Percentiles rank a stretch among this genome's conserved stretches.
These are phyloP conservation scores for Ashinkailepas kermadecensis DNA, from an alignment of 2,888 invertebrate genomes.

Conservation along the genomic window DNA sequence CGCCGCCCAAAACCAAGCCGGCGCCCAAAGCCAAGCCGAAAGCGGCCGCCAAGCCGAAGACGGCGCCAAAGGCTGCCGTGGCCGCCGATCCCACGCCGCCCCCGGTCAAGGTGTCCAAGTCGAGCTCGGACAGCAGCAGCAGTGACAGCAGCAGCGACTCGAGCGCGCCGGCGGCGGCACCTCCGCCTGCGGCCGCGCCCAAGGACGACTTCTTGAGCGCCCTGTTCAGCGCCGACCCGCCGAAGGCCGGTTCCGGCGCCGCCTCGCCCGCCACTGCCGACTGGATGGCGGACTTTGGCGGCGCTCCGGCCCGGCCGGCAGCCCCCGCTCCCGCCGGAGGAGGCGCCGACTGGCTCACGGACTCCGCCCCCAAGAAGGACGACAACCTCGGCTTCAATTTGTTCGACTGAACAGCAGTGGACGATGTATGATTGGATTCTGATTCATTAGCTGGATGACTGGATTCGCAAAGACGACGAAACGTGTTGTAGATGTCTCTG, in stretches of 20 bases:
- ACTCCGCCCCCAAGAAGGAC: not conserved
- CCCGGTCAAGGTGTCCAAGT: not conserved
- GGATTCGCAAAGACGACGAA: too few relatives aligned
- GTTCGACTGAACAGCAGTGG: too few relatives aligned
- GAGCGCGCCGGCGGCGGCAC: not conserved
- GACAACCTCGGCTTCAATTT: too few relatives aligned
- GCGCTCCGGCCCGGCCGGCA: not conserved
- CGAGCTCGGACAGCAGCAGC: not conserved
- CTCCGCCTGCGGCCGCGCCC: not conserved
- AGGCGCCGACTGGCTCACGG: constrained; percentile 3
- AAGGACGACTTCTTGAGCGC: not conserved
- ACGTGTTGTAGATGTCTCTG: too few relatives aligned
- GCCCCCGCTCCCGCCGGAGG: not conserved
- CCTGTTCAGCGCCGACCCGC: constrained; percentile 1
- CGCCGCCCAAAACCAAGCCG: not conserved
- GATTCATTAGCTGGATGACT: too few relatives aligned
- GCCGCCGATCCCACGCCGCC: not conserved
- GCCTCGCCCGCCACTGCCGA: not conserved
- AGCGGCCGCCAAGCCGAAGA: not conserved
- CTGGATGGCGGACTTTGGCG: not conserved
- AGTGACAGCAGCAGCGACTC: not conserved
- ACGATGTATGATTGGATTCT: too few relatives aligned
- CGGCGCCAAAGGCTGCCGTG: not conserved
- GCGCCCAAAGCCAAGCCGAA: not conserved
- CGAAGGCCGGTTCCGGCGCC: not conserved